Evolutionary conservation across 2,797 vertebrate genomes (phyloP).

Genomic region (Pangasius krempfi): DNA sequence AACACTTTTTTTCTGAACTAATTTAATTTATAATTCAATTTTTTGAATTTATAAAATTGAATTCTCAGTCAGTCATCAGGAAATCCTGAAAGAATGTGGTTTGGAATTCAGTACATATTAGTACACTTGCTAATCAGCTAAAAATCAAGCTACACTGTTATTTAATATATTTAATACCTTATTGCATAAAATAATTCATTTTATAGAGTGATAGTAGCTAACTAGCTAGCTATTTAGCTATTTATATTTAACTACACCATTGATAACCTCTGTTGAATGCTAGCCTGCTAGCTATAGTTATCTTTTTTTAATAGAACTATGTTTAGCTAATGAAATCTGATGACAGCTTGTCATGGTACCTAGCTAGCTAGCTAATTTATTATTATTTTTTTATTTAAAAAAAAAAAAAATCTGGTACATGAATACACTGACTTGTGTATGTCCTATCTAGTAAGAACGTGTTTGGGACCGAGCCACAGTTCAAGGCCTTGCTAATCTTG

Average conservation of each 20-base stretch:
- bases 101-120: not conserved
- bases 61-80: not conserved
- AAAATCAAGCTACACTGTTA: not conserved
- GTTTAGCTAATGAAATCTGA: not conserved
- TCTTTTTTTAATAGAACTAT: not conserved
- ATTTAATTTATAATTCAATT: not conserved
- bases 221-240: not conserved
- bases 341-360: not conserved
- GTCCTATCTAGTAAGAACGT: not conserved
- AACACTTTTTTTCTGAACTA: not conserved
- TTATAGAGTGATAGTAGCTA: not conserved
- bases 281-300: not conserved
- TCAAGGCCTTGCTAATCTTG: not conserved
- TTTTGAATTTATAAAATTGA: not conserved
- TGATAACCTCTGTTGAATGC: not conserved
- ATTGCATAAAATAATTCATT: not conserved
- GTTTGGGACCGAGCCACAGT: not conserved
- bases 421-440: not conserved
- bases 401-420: not conserved
- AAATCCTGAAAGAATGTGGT: not conserved
- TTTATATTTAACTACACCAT: not conserved
- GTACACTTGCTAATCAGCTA: not conserved
- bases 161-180: not conserved
- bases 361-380: not conserved
- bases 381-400: not conserved